Evolutionary conservation across 2,888 invertebrate genomes (phyloP).

Genomic region (Cerastis leucographa): DNA sequence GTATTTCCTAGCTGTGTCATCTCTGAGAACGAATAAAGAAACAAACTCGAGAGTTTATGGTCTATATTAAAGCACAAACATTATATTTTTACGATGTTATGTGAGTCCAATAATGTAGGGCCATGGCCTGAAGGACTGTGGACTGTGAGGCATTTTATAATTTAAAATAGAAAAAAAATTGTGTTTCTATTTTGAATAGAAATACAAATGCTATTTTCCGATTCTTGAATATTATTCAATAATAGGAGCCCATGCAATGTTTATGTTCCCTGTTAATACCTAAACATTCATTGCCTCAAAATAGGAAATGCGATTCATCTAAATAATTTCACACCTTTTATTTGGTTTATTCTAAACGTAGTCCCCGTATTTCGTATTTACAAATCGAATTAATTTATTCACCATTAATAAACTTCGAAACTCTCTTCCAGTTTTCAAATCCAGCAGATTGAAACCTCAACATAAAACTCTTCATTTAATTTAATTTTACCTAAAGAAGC

Average conservation of each 20-base stretch:
- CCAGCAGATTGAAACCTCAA: constrained; percentile 6
- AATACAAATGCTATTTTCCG: neutral
- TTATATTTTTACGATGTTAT: neutral
- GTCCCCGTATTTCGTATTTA: neutral
- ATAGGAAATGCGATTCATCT: neutral
- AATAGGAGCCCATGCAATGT: neutral
- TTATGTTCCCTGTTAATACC: neutral
- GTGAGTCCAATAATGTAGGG: neutral
- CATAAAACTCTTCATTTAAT: constrained; percentile 21
- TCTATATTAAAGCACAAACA: neutral
- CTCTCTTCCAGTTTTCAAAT: neutral
- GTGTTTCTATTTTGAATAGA: no score
- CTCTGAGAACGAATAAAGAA: no score
- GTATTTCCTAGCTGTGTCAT: neutral
- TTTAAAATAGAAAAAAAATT: no score
- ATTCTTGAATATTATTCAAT: neutral
- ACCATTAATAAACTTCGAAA: constrained; percentile 3
- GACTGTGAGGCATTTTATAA: no score
- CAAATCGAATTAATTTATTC: neutral
- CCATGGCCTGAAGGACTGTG: neutral
- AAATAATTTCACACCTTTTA: neutral
- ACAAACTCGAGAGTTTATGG: neutral
- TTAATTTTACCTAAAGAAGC: constrained; percentile 5
- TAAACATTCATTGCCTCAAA: neutral
- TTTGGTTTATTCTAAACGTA: neutral